Conservation (phyloP, 2,797 vertebrate genomes). For the Salmo trutta region DNA sequence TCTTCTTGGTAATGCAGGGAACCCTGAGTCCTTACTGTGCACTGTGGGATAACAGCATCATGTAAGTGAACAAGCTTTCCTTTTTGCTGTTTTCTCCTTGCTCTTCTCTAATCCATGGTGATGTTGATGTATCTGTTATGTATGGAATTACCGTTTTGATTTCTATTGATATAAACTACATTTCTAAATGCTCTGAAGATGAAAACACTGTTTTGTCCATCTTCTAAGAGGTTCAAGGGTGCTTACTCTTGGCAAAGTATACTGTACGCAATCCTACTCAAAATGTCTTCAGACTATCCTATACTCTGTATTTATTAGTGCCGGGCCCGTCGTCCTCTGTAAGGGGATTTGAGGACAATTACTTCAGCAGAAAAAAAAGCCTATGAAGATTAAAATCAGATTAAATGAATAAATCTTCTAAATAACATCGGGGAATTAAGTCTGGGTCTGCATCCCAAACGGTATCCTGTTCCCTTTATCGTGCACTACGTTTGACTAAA, state of each 20-base stretch:
- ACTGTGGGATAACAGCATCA: slow-evolving; percentile 91
- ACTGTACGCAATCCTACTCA: not conserved
- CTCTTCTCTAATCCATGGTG: too few relatives aligned
- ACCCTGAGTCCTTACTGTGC: slow-evolving; percentile 96
- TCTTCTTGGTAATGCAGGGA: slow-evolving; percentile 81
- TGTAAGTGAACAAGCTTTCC: slow-evolving; percentile 83
- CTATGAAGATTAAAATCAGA: slow-evolving; percentile 25
- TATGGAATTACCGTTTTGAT: too few relatives aligned
- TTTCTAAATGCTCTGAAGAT: not conserved
- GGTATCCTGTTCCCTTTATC: not conserved
- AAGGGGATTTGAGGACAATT: slow-evolving; percentile 51
- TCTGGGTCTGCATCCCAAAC: not conserved
- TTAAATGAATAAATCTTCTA: slow-evolving; percentile 23
- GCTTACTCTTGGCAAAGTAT: slow-evolving; percentile 11
- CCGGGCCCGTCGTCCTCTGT: slow-evolving; percentile 42
- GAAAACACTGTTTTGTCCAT: not conserved
- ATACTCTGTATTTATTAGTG: slow-evolving; percentile 28
- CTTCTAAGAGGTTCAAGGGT: not conserved
- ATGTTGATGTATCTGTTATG: too few relatives aligned
- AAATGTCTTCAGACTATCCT: not conserved
- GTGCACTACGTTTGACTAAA: not conserved
- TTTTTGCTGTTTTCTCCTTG: too few relatives aligned
- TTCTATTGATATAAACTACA: too few relatives aligned
- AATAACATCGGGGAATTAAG: slow-evolving; percentile 5
- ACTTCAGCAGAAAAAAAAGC: slow-evolving; percentile 13